Percentiles rank a stretch among this genome's conserved stretches.
Conservation (phyloP, 2,113 vertebrate genomes). For the Salminus brasiliensis region DNA sequence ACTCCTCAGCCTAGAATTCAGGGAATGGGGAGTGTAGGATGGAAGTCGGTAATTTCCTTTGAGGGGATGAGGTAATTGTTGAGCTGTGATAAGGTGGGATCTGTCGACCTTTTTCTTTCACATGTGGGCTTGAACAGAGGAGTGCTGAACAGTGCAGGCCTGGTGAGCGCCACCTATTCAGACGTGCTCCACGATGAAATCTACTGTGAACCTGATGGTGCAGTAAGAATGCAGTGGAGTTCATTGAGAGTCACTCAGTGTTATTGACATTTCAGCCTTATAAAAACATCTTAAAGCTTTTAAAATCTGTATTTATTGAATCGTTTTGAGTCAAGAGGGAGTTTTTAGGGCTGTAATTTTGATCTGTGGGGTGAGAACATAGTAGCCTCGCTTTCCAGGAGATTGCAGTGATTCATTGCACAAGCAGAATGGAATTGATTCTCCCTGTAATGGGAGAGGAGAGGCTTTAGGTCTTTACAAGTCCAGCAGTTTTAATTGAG, state of each 20-base stretch:
- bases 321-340: background rate
- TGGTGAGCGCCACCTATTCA: background rate
- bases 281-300: background rate
- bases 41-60: background rate
- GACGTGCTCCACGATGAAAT: background rate
- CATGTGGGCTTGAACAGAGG: background rate
- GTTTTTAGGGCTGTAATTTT: background rate
- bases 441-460: background rate
- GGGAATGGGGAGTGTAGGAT: background rate
- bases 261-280: background rate
- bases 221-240: background rate
- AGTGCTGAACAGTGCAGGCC: background rate
- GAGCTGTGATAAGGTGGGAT: background rate
- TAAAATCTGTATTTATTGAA: background rate
- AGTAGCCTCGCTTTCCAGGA: background rate
- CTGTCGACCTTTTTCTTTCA: background rate
- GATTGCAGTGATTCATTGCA: background rate
- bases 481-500: constrained; percentile 12
- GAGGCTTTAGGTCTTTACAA: background rate
- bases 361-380: background rate
- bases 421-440: constrained; percentile 21
- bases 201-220: background rate
- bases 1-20: background rate
- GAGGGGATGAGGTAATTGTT: background rate
- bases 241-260: background rate